Base-by-base conservation (phyloP, 2,797 vertebrate species). In the Schizopygopsis pylzovi region DNA sequence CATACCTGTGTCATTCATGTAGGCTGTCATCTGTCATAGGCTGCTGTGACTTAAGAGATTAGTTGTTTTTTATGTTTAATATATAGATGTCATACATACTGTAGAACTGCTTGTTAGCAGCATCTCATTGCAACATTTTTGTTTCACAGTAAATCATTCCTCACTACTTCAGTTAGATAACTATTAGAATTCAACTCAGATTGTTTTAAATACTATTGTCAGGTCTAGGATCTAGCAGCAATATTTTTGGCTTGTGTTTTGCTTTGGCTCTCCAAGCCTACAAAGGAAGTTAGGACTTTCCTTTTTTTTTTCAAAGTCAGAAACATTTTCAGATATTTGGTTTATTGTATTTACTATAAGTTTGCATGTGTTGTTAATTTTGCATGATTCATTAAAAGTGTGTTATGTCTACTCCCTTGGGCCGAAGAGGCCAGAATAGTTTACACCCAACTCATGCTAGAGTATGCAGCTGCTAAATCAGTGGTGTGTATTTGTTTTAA, bases 1-100 rank as follows among this genome's bases (percentile, higher is more conserved):
- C 70, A 72, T 67, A 79, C 65, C 52, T 92, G 84, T 89, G 52
- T 89, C 87, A 89, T 91, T 87, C 70, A 88, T 93, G 90, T 91
- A 91, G 63, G 45, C 37, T 37, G 39, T n/a, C 83, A 25, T 70
- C 39, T 85, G 16, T 70, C 83, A 56, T 78, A 47, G 39, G 20
- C 63, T 85, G 41, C n/a, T 85, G 65, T 52, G 18, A 9, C 20
- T 67, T 15, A 86, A 49, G n/a, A n/a, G 49, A 47, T 71, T 45
- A 68, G 45, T 56, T 61, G 16, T 4, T 80, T 59, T 16, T 18
- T 63, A 15, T 65, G 56, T 52, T 61, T 33, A 8, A 37, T 73
- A 49, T 41, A 37, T 52, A 11, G 20, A 41, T 56, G 22, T 73
- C 13, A 68, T 63, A 43, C 41, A n/a, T 81, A 75, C 80, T 47